phyloP scores from a whole-genome alignment of 2,113 vertebrate genomes.

The Nycticryphes semicollaris region DNA sequence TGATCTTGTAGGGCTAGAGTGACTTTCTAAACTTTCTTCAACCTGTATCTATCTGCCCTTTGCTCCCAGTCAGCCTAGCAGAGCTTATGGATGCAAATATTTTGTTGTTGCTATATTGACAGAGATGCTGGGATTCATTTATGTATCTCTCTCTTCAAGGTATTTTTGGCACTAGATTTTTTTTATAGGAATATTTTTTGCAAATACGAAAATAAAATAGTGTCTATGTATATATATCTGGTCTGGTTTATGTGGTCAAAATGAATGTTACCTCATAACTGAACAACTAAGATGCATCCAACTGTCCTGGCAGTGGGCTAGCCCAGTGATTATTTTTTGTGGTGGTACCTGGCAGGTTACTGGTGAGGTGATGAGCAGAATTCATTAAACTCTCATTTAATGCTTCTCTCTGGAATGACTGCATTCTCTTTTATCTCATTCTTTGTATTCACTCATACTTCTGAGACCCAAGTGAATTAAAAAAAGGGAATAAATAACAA shows the following conservation, averaged over 20 bases:
- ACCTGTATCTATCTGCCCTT: fast-evolving
- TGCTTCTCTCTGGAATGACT: background rate
- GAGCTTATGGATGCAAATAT: background rate
- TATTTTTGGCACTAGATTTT: background rate
- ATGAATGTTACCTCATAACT: background rate
- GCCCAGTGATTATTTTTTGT: background rate
- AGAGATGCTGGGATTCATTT: background rate
- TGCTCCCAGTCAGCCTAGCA: fast-evolving
- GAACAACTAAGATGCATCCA: background rate
- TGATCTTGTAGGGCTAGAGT: background rate
- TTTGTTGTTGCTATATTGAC: background rate
- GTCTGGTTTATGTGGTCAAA: background rate
- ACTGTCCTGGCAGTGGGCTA: background rate
- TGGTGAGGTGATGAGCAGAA: background rate
- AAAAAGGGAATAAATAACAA: background rate
- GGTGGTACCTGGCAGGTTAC: background rate
- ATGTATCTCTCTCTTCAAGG: background rate
- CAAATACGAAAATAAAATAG: background rate
- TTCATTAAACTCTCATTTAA: background rate
- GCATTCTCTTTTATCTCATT: background rate
- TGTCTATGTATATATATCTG: background rate
- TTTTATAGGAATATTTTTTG: background rate
- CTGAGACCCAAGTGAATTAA: background rate
- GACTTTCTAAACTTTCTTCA: background rate
- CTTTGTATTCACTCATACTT: background rate